Evolutionary conservation across 2,888 invertebrate species (phyloP), one percentile per base, ranked within the genome.

Genomic region (Drosophila pseudotakahashii): DNA sequence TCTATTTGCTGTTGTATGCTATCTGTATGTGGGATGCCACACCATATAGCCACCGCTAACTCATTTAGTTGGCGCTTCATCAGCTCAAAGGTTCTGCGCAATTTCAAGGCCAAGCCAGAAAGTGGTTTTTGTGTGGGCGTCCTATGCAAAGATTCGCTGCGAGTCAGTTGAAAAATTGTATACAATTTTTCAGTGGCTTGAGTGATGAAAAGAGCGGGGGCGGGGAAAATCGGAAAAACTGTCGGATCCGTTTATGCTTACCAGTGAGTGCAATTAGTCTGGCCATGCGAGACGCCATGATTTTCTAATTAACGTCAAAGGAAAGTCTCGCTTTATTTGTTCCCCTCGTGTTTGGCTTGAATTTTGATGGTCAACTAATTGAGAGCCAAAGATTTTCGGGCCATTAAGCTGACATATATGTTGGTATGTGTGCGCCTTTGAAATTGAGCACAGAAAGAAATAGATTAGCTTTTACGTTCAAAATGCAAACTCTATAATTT

Each of bases 291-390:
- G 54, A 63, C 64, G 41, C 30, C 41, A 9, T 32, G 48, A 67
- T 67, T 67, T 67, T 67, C 48, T 66, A 64, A 64, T 67, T 67
- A 68, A 68, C 58, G 48, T 69, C 68, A 50, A 59, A 41, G 51
- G n/a, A 64, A 48, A 41, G 13, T 37, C 23, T 47, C 32, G 39
- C 10, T 52, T 52, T 34, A 16, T 26, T 30, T 19, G 37, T 50
- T 26, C 10, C 10, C 5, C 26, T n/a, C 32, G 13, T 23, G 13
- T 6, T 39, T 13, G 23, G 34, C 32, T 53, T 52, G 16, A 30
- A 53, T 53, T 60, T 66, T 47, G 45, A 47, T 66, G 64, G 64
- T 66, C 64, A 66, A 63, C 64, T 66, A 48, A 62, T 63, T 63
- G 41, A 48, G 48, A 50, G 11, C 26, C 48, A 30, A 42, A n/a